Base-by-base conservation (phyloP, 2,888 invertebrate species). In the Drosophila fulvimacula region DNA sequence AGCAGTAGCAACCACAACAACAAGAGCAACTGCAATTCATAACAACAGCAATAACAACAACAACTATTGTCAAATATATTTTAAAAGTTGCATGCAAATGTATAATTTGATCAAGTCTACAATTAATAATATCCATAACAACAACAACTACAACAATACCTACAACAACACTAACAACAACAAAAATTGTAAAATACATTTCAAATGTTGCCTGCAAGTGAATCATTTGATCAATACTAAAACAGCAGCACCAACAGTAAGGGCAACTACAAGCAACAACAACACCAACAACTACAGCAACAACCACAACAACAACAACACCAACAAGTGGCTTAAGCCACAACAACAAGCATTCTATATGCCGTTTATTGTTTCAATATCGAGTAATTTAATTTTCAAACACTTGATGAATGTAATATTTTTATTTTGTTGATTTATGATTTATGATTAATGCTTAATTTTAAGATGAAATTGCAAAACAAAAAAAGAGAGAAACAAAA, bases 381-480 rank as follows among this genome's bases (percentile, higher is more conserved):
- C 73, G 69, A 73, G 81, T 85, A 79, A 78, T 76, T 77, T 65
- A 66, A 66, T 75, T 71, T 78, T 76, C 38, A 69, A 81, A 59
- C 68, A 74, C 73, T 87, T 88, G 80, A 81, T 86, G 78, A 80
- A 64, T 87, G 80, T 81, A 79, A 70, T 69, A 83, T 85, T 85
- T 72, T 79, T 79, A 77, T 82, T 85, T 85, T 85, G 86, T 86
- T 86, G 83, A 80, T 81, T 86, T 88, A 88, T 87, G 72, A 78
- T 82, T 82, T 84, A 81, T 51, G 70, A 79, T 76, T 82, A 82
- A 83, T 80, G 83, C 82, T 61, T 80, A 84, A 68, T 74, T 83
- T 53, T 82, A 82, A 73, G 76, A 39, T 51, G 44, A 56, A 66
- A 77, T 30, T 64, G 21, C 48, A 76, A 67, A 55, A 41, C 46